These are phyloP conservation scores for Mormyrops boulengeri DNA, from an alignment of 2,797 vertebrate genomes.

Conservation along the genomic window DNA sequence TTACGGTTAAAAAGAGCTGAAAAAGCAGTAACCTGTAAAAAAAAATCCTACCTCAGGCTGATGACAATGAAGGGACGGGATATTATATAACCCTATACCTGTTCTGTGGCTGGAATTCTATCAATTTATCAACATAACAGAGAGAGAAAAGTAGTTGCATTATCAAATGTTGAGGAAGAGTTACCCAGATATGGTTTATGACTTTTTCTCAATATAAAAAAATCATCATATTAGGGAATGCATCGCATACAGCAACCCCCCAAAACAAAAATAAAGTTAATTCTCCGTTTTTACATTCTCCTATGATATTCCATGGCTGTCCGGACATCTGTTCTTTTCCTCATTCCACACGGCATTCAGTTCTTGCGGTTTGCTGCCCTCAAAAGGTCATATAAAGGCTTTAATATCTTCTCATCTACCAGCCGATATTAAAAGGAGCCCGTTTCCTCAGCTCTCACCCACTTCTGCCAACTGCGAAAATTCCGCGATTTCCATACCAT, in stretches of 20 bases:
- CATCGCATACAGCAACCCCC: background rate
- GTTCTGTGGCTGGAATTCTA: background rate
- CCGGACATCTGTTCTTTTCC: background rate
- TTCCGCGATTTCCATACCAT: background rate
- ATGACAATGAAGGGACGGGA: background rate
- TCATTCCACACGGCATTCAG: background rate
- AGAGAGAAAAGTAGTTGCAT: background rate
- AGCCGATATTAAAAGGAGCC: background rate
- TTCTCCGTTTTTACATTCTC: background rate
- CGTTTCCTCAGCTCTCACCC: background rate
- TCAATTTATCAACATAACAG: background rate
- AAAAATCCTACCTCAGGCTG: conserved; percentile 1
- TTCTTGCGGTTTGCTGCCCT: background rate
- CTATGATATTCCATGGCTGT: background rate
- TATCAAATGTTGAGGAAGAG: background rate
- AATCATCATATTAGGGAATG: background rate
- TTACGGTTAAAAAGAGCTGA: background rate
- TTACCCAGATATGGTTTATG: background rate
- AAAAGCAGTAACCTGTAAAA: background rate
- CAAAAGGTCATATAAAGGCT: background rate
- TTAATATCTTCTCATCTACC: background rate
- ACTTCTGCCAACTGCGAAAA: background rate
- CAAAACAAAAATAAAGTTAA: background rate
- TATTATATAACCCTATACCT: background rate
- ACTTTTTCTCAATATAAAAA: background rate